Evolutionary conservation across 2,888 invertebrate genomes (phyloP), one percentile per base, ranked within the genome.

Genomic region (Agriopis marginaria): DNA sequence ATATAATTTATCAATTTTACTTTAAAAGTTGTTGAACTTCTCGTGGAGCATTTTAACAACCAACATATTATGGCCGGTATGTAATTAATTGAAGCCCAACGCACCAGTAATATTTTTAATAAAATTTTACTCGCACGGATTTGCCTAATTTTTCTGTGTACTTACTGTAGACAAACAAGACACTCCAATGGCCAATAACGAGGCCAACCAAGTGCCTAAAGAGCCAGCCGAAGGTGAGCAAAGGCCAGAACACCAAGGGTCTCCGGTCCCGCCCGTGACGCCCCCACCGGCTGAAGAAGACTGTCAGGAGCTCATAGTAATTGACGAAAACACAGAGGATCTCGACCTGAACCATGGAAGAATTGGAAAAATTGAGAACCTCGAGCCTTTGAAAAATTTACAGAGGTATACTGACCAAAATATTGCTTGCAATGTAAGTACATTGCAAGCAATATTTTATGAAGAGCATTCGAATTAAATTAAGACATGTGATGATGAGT

Each of bases 271-370:
- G 1, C 83, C 87, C 1, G 77, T 76, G 2, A 86, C 89, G 0
- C 89, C 91, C 2, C 88, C 90, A 0, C 77, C 87, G 0, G 78
- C 75, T 0, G 88, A 90, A 44, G 89, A 85, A 66, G 89, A 93
- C 11, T 86, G 95, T 0, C 96, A 96, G 75, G 96, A 96, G 78
- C 95, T 96, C 58, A 92, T 96, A 54, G 93, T 96, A 47, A 94
- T 96, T 47, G 96, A 97, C 86, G 96, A 96, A 60, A 93, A 95
- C 44, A 96, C 96, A 0, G 92, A 94, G 77, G 96, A 96, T 81
- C 89, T 99, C n/a, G 99, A 99, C 86, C 95, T 99, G 75, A 98
- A 98, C 89, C 99, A 99, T 86, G 97, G 97, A 59, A 95, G 98
- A 75, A 96, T 99, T 73, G 97, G 96, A 3, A 97, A 97, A 86